phyloP scores from a whole-genome alignment of 2,113 vertebrate species.

The Corapipo altera region DNA sequence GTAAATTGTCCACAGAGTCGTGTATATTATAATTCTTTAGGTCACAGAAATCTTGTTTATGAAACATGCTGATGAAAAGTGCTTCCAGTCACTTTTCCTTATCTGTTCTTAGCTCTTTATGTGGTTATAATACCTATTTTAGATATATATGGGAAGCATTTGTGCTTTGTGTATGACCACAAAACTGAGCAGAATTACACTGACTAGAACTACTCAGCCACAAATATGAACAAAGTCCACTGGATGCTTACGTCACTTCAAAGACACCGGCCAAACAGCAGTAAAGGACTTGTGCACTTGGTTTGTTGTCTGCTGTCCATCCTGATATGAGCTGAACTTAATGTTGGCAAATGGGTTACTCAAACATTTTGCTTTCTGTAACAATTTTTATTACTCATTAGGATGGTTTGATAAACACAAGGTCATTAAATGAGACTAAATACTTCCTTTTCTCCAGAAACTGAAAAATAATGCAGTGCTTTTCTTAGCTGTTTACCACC shows the following conservation, averaged over 20 bases:
- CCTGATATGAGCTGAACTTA: not conserved
- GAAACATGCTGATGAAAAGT: not conserved
- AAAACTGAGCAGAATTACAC: not conserved
- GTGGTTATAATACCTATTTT: not conserved
- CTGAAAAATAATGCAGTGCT: not conserved
- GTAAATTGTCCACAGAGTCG: not conserved
- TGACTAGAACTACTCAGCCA: not conserved
- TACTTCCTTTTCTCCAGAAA: not conserved
- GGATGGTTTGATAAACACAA: not conserved
- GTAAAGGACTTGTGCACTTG: not conserved
- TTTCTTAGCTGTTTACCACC: not conserved
- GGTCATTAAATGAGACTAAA: not conserved
- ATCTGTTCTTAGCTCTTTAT: not conserved
- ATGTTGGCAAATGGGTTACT: not conserved
- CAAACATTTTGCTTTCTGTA: not conserved
- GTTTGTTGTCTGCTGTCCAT: not conserved
- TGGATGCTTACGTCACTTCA: not conserved
- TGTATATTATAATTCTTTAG: not conserved
- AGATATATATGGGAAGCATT: not conserved
- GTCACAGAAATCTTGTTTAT: not conserved
- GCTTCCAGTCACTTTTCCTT: not conserved
- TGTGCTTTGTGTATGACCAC: not conserved
- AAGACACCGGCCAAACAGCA: not conserved
- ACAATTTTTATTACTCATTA: not conserved
- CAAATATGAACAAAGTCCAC: conserved; percentile 40